A percentile compares a stretch with the other conserved stretches of the same genome.
phyloP scores from a whole-genome alignment of 2,797 vertebrate genomes.

The Lithobates pipiens region DNA sequence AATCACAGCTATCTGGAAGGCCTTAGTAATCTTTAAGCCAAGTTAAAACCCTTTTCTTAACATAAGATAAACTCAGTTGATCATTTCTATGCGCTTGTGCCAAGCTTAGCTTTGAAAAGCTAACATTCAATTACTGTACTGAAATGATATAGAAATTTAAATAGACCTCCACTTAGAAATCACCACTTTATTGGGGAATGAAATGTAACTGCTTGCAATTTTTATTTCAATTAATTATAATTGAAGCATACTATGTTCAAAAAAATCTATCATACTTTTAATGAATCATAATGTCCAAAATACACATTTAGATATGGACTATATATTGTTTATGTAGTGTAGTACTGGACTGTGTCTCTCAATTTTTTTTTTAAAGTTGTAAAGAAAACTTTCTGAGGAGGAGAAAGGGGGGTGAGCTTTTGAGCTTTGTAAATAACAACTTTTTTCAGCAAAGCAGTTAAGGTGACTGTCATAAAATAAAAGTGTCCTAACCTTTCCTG shows the following conservation, averaged over 20 bases:
- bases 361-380: too few relatives aligned
- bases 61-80: conserved; percentile 20
- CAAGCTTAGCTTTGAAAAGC: conserved; percentile 27
- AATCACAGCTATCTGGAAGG: conserved; percentile 30
- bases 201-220: background rate
- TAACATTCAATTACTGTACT: conserved; percentile 29
- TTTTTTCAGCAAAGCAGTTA: too few relatives aligned
- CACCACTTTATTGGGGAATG: background rate
- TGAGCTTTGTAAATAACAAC: too few relatives aligned
- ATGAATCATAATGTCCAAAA: too few relatives aligned
- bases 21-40: conserved; percentile 9
- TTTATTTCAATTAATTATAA: background rate
- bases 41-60: conserved; percentile 27
- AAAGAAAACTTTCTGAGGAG: too few relatives aligned
- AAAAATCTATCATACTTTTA: background rate
- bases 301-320: too few relatives aligned
- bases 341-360: too few relatives aligned
- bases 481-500: too few relatives aligned
- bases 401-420: too few relatives aligned
- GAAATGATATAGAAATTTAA: conserved; percentile 22
- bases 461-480: too few relatives aligned
- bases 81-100: conserved; percentile 47
- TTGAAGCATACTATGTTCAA: background rate
- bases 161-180: conserved; percentile 12
- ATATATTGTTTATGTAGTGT: too few relatives aligned